Conservation (phyloP, 2,888 invertebrate species). For the Dasysyrphus tricinctus region DNA sequence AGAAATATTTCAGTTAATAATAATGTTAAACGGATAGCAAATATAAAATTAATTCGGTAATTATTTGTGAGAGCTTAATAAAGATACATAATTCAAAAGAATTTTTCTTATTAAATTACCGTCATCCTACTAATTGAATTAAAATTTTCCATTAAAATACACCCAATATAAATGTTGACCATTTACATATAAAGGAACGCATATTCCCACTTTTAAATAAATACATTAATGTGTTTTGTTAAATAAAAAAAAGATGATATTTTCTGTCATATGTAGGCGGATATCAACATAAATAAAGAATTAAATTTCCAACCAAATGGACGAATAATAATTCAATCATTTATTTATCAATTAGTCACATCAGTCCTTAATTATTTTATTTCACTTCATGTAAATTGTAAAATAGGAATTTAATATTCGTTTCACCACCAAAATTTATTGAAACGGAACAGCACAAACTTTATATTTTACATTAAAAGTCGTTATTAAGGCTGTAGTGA, state of each 20-base stretch:
- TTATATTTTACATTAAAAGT: not conserved
- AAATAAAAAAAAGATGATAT: not conserved
- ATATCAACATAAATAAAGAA: not conserved
- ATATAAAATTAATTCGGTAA: not conserved
- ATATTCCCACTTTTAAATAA: not conserved
- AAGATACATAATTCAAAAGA: not conserved
- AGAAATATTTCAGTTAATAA: not conserved
- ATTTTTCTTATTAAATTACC: constrained; percentile 23
- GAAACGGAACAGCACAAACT: not conserved
- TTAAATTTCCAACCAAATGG: constrained; percentile 43
- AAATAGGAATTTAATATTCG: constrained; percentile 14
- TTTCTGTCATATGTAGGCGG: not conserved
- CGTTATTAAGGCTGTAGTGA: too few species aligned
- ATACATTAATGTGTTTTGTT: constrained; percentile 2
- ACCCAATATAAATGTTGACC: constrained; percentile 35
- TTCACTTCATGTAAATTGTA: constrained; percentile 16
- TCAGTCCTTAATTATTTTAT: constrained; percentile 41
- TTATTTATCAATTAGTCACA: constrained; percentile 64
- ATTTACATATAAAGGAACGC: not conserved
- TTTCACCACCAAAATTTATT: not conserved
- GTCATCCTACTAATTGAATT: constrained; percentile 56
- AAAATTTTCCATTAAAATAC: constrained; percentile 52
- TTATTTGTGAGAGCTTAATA: not conserved
- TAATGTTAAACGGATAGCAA: not conserved
- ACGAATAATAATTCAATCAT: constrained; percentile 59